Conservation (phyloP, 2,113 vertebrate genomes). For the Phaethon lepturus region DNA sequence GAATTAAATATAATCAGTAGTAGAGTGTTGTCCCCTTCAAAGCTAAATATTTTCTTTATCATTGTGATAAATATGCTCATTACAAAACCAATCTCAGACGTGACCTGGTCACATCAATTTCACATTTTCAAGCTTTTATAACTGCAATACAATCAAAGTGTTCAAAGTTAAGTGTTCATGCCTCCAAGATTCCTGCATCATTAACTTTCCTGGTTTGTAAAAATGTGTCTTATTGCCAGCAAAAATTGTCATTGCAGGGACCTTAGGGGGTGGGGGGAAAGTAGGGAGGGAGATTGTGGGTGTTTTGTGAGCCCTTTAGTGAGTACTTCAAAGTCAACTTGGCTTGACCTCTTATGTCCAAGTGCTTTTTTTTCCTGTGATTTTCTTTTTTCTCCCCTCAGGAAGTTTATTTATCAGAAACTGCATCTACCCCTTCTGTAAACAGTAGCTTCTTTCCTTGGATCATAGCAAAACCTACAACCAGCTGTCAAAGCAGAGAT, state of each 20-base stretch:
- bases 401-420: slow-evolving; percentile 9
- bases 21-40: not conserved
- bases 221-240: not conserved
- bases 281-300: not conserved
- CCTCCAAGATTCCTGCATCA: not conserved
- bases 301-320: not conserved
- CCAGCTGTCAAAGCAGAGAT: slow-evolving; percentile 23
- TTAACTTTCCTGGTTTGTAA: not conserved
- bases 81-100: not conserved
- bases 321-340: not conserved
- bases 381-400: not conserved
- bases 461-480: not conserved
- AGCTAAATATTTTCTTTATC: not conserved
- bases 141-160: not conserved
- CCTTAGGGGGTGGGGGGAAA: not conserved
- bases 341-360: not conserved
- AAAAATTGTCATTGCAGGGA: not conserved
- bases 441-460: not conserved
- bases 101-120: not conserved
- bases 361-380: not conserved
- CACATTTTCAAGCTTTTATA: not conserved
- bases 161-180: not conserved
- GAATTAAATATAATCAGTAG: not conserved
- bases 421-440: slow-evolving; percentile 6
- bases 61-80: not conserved